phyloP scores from a whole-genome alignment of 92 coral and sea anemone species.

The Epizoanthus fatuus region DNA sequence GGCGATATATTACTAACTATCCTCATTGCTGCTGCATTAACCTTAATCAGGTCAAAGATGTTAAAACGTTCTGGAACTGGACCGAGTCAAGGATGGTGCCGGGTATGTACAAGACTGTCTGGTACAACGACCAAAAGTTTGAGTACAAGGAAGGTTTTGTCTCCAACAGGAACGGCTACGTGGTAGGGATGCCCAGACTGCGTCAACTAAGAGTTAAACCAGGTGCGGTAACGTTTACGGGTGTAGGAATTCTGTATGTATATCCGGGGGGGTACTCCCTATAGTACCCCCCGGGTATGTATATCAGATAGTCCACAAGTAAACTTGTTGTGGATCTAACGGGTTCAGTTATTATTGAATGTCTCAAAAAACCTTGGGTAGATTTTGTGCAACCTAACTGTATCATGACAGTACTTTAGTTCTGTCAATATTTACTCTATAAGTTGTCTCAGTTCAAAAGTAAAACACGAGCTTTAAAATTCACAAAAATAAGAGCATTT shows the following conservation, averaged over 20 bases:
- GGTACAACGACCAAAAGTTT: constrained; percentile 90
- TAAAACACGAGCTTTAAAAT: no score
- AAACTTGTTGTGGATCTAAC: not conserved
- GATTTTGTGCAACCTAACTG: no score
- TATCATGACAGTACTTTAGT: no score
- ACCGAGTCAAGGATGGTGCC: constrained; percentile 68
- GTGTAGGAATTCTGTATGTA: not conserved
- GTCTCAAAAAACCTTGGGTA: no score
- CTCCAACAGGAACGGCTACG: constrained; percentile 81
- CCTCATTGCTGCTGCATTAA: not conserved
- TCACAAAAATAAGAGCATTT: no score
- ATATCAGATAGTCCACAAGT: not conserved
- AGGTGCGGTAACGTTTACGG: constrained; percentile 47
- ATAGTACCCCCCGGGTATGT: no score
- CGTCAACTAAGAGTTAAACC: constrained; percentile 87
- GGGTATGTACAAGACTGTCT: constrained; percentile 74
- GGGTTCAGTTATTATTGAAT: no score
- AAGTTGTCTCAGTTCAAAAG: no score
- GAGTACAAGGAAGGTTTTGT: constrained; percentile 92
- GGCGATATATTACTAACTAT: no score
- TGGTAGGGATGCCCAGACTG: constrained; percentile 93
- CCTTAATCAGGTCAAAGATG: constrained; percentile 6
- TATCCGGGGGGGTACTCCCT: no score
- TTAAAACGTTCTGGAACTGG: constrained; percentile 76
- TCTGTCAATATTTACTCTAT: no score